These are phyloP conservation scores for Capreolus pygargus DNA, from an alignment of 2,113 vertebrate species.

Conservation along the genomic window DNA sequence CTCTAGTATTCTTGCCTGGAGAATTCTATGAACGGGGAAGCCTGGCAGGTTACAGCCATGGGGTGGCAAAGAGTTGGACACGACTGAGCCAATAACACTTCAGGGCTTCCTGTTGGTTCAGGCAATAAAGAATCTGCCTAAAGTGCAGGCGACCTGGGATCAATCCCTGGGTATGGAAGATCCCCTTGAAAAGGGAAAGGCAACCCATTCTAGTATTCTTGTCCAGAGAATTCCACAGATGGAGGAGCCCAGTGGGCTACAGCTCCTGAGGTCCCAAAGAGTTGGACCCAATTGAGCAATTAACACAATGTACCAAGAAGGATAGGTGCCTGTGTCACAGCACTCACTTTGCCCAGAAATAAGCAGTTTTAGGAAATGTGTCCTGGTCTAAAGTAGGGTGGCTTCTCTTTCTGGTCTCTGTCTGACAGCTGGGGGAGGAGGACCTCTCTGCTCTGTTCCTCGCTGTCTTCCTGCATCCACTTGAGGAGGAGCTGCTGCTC, in stretches of 20 bases:
- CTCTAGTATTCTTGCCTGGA: neutral
- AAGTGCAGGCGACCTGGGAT: neutral
- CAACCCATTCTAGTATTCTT: neutral
- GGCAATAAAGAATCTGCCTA: neutral
- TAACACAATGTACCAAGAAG: no score
- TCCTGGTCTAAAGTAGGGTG: neutral
- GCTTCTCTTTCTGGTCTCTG: neutral
- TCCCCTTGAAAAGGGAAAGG: neutral
- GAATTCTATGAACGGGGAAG: neutral
- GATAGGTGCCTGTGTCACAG: neutral
- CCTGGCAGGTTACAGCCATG: neutral
- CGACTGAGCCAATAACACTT: neutral
- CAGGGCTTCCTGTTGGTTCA: neutral
- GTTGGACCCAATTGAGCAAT: neutral
- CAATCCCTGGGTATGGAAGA: neutral
- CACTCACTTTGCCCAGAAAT: neutral
- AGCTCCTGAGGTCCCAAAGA: neutral
- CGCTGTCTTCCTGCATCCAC: neutral
- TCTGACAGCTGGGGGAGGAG: neutral
- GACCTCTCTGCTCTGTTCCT: neutral
- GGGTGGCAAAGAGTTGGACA: no score
- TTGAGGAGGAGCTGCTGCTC: neutral
- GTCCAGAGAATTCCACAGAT: neutral
- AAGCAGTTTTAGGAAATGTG: neutral
- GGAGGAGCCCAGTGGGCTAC: neutral